These are phyloP conservation scores for Nansenia antarctica DNA, from an alignment of 2,113 vertebrate species.

Conservation along the genomic window DNA sequence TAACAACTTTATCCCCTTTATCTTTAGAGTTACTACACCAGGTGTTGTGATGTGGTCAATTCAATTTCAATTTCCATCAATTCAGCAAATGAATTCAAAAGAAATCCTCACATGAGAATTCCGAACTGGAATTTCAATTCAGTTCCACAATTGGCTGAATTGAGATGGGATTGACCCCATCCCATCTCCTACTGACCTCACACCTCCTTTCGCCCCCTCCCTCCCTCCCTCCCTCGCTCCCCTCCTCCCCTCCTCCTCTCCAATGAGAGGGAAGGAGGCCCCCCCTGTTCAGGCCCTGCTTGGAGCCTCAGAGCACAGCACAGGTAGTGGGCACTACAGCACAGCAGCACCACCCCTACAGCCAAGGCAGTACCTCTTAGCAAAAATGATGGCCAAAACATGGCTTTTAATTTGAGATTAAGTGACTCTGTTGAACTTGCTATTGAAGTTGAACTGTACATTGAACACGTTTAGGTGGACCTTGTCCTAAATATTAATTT, in stretches of 20 bases:
- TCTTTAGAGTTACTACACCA: too few species aligned
- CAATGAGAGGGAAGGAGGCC: conserved; percentile 2
- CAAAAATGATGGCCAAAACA: background rate
- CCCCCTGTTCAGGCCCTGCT: conserved; percentile 34
- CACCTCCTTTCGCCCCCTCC: background rate
- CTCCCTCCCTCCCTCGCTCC: background rate
- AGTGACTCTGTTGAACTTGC: background rate
- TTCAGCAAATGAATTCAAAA: too few species aligned
- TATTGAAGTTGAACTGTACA: background rate
- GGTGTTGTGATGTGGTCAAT: too few species aligned
- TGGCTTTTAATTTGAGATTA: background rate
- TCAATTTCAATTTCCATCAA: too few species aligned
- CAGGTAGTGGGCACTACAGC: conserved; percentile 69
- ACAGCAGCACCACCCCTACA: conserved; percentile 64
- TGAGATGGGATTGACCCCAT: background rate
- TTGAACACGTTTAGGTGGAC: background rate
- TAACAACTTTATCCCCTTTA: too few species aligned
- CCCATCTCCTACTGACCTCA: background rate
- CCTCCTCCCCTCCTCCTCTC: background rate
- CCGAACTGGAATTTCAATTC: background rate
- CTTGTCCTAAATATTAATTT: background rate
- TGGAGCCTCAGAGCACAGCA: conserved; percentile 53
- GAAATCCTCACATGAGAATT: too few species aligned
- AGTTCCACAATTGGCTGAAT: background rate
- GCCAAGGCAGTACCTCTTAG: conserved; percentile 60